Evolutionary conservation across 2,113 vertebrate species (phyloP).

Genomic region (Synchiropus splendidus): DNA sequence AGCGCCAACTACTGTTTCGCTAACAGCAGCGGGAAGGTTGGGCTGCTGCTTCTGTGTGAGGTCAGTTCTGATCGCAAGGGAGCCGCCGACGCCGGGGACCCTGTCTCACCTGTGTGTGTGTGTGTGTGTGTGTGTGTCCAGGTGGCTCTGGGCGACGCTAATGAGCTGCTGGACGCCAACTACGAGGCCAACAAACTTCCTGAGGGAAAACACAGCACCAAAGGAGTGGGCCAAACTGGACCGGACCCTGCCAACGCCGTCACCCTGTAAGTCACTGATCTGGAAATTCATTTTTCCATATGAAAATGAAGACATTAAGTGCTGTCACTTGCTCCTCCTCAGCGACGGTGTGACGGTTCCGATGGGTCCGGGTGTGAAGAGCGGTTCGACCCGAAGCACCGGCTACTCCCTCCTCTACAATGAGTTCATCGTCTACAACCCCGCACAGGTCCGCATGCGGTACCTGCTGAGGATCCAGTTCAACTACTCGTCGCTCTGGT

Average conservation of each 20-base stretch:
- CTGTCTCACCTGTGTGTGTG: not conserved
- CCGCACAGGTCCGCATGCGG: slow-evolving; percentile 73
- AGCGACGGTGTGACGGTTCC: slow-evolving; percentile 73
- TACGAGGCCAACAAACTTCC: slow-evolving; percentile 69
- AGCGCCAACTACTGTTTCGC: slow-evolving; percentile 89
- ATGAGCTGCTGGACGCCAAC: slow-evolving; percentile 73
- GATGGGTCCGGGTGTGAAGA: slow-evolving; percentile 69
- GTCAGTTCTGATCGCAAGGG: slow-evolving; percentile 15
- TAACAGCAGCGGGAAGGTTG: slow-evolving; percentile 61
- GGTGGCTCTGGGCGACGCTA: slow-evolving; percentile 80
- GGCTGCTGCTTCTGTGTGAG: slow-evolving; percentile 79
- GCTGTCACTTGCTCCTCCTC: slow-evolving; percentile 1
- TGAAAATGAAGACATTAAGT: not conserved
- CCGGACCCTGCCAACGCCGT: slow-evolving; percentile 61
- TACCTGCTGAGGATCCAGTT: slow-evolving; percentile 79
- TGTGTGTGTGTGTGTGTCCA: slow-evolving; percentile 34
- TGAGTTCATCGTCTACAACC: slow-evolving; percentile 79
- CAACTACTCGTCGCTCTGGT: slow-evolving; percentile 77
- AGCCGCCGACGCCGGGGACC: no score
- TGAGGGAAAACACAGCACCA: slow-evolving; percentile 77
- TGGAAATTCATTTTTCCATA: not conserved
- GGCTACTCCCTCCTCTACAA: slow-evolving; percentile 83
- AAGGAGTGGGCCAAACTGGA: slow-evolving; percentile 78
- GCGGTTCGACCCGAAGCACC: slow-evolving; percentile 40
- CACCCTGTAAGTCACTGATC: slow-evolving; percentile 65